These are phyloP conservation scores for Trachelus stipa DNA, from an alignment of 2,888 invertebrate genomes.

Conservation along the genomic window DNA sequence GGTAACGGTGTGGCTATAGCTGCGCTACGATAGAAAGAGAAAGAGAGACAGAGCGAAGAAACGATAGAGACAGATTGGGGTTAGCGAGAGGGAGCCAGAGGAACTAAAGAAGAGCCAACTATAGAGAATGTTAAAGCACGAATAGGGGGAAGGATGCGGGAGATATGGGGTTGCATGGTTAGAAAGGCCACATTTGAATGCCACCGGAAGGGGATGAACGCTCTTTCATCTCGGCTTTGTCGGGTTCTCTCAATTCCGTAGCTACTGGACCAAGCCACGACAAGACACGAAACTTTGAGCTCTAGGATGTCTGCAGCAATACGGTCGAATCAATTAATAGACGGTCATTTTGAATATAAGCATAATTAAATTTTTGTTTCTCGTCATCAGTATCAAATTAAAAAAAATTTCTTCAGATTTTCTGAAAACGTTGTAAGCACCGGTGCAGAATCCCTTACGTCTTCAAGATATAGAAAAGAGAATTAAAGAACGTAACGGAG, in stretches of 20 bases:
- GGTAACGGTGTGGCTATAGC: conserved; percentile 21
- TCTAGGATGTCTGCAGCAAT: not conserved
- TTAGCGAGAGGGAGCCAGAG: conserved; percentile 15
- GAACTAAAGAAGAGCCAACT: conserved; percentile 22
- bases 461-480: not conserved
- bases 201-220: conserved; percentile 47
- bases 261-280: not conserved
- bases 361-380: not conserved
- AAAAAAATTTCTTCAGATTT: not conserved
- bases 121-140: conserved; percentile 34
- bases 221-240: conserved; percentile 53
- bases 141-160: conserved; percentile 47
- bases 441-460: not conserved
- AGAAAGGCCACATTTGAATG: conserved; percentile 62
- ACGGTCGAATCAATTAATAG: not conserved
- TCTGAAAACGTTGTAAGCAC: rapidly evolving
- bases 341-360: not conserved
- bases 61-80: conserved; percentile 11
- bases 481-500: not conserved
- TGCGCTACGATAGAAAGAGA: conserved; percentile 24
- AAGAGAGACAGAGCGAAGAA: conserved; percentile 21
- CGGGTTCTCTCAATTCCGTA: conserved; percentile 1
- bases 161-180: conserved; percentile 53
- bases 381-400: not conserved
- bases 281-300: not conserved